A percentile compares a stretch with the other conserved stretches of the same genome.
These are phyloP conservation scores for Ormyrus labotus DNA, from an alignment of 2,888 invertebrate genomes.

Conservation along the genomic window DNA sequence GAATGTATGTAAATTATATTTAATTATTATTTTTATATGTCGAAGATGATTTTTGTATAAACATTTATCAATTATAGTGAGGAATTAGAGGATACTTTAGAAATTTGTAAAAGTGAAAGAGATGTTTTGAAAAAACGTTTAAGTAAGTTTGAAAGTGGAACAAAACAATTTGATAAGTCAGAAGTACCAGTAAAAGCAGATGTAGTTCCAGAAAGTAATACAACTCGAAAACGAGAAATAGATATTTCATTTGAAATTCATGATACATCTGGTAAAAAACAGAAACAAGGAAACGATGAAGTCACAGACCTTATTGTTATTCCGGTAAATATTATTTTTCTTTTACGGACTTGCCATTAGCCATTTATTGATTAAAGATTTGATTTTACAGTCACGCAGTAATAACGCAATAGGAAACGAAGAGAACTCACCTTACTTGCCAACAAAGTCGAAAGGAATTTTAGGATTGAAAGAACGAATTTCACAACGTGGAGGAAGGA, in stretches of 20 bases:
- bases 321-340: slow-evolving; percentile 17
- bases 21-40: slow-evolving; percentile 16
- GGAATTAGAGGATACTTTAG: slow-evolving; percentile 51
- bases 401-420: slow-evolving; percentile 55
- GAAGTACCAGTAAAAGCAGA: slow-evolving; percentile 25
- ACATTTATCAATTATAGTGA: slow-evolving; percentile 25
- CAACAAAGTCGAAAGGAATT: slow-evolving; percentile 58
- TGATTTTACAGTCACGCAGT: slow-evolving; percentile 40
- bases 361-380: not conserved
- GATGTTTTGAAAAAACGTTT: slow-evolving; percentile 17
- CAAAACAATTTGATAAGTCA: not conserved
- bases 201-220: not conserved
- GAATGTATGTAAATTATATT: slow-evolving; percentile 47
- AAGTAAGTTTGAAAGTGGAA: not conserved
- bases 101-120: slow-evolving; percentile 39
- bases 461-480: slow-evolving; percentile 46
- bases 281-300: slow-evolving; percentile 3
- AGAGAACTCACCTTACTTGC: slow-evolving; percentile 61
- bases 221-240: slow-evolving; percentile 49
- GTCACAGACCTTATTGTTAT: slow-evolving; percentile 36
- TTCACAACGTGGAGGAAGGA: slow-evolving; percentile 17
- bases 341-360: not conserved
- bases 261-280: slow-evolving; percentile 23
- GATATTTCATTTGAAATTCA: slow-evolving; percentile 3
- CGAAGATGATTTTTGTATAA: not conserved